Percentiles rank a stretch among this genome's conserved stretches.
Conservation (phyloP, 2,113 vertebrate genomes). For the Chiloscyllium plagiosum region DNA sequence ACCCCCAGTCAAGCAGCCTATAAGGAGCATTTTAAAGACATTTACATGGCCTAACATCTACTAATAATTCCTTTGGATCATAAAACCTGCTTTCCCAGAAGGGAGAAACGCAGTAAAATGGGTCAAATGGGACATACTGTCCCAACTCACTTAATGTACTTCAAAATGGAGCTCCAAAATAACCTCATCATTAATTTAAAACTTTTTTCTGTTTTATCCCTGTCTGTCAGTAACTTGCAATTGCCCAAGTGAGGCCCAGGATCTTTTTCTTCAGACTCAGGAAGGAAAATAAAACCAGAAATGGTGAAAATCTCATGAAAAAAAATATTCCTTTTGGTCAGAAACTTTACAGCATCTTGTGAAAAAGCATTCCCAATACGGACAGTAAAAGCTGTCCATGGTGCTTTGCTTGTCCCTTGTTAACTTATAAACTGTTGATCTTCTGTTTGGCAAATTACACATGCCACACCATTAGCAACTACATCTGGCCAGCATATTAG, state of each 20-base stretch:
- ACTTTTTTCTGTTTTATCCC: not conserved
- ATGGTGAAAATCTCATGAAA: not conserved
- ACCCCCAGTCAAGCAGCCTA: not conserved
- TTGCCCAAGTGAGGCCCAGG: constrained; percentile 20
- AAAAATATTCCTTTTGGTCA: not conserved
- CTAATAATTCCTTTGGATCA: constrained; percentile 37
- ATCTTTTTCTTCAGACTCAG: not conserved
- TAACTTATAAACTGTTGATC: not conserved
- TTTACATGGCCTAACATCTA: not conserved
- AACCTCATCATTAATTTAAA: no score
- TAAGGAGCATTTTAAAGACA: constrained; percentile 29
- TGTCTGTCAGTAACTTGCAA: not conserved
- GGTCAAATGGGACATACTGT: no score
- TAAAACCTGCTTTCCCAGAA: not conserved
- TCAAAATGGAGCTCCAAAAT: no score
- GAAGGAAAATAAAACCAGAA: constrained; percentile 25
- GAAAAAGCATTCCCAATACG: not conserved
- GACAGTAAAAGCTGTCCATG: not conserved
- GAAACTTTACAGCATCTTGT: not conserved
- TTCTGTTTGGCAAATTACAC: not conserved
- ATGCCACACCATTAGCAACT: not conserved
- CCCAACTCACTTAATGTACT: no score
- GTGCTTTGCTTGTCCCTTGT: not conserved
- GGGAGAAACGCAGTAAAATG: no score
- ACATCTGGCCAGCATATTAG: not conserved